Conservation (phyloP, 2,113 vertebrate genomes). For the Struthio camelus region DNA sequence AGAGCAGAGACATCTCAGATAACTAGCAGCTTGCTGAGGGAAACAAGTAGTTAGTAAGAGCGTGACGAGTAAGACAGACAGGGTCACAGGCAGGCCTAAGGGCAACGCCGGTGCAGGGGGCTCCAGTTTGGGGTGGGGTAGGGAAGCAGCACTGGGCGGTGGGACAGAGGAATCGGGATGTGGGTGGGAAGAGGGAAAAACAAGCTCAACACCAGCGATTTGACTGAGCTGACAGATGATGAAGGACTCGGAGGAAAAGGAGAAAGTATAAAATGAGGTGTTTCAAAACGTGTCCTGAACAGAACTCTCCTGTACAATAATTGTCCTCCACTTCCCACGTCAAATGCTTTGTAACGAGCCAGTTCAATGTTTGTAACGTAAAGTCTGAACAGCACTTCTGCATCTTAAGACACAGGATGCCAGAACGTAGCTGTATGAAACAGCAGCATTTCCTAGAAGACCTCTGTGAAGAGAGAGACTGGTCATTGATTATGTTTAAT, state of each 20-base stretch:
- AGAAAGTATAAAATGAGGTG: neutral
- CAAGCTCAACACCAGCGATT: fast-evolving
- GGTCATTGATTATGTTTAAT: constrained; percentile 73
- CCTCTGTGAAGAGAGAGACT: constrained; percentile 19
- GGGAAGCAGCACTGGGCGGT: neutral
- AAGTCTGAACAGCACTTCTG: neutral
- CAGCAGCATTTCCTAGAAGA: neutral
- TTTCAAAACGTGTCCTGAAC: neutral
- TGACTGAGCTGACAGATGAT: fast-evolving
- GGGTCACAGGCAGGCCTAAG: neutral
- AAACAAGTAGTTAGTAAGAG: neutral
- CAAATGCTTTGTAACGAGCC: fast-evolving
- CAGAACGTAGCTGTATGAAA: neutral
- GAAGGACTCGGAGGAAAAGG: neutral
- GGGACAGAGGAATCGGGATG: neutral
- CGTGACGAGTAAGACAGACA: fast-evolving
- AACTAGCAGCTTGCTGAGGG: neutral
- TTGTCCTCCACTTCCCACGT: neutral
- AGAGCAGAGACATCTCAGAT: too few species aligned
- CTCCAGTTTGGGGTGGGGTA: neutral
- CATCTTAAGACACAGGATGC: neutral
- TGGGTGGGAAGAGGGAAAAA: neutral
- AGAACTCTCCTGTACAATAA: neutral
- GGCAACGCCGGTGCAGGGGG: fast-evolving
- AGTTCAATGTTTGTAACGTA: fast-evolving